Evolutionary conservation across 2,888 invertebrate species (phyloP), one percentile per base, ranked within the genome.

Genomic region (Ceriagrion tenellum): DNA sequence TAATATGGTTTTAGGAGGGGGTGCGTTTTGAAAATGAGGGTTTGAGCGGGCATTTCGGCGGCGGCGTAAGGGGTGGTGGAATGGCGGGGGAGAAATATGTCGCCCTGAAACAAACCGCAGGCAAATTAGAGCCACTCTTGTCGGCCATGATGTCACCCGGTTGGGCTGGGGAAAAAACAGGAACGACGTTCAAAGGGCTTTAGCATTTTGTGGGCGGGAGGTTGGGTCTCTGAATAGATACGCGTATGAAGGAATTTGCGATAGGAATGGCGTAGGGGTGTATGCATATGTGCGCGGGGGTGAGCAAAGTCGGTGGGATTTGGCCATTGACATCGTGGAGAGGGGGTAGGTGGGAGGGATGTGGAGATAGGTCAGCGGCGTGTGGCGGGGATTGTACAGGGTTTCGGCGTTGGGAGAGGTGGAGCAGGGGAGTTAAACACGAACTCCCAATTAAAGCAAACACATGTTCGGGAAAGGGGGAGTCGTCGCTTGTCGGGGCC

Each of bases 381-480:
- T n/a, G 69, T n/a, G 69, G 69, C 12, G n/a, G 69, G 81, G 81
- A 18, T 0, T 23, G 81, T 16, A 69, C 26, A 23, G 23, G 88
- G 13, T 0, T n/a, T 6, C 8, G 55, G 47, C 4, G 55, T n/a
- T 26, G 55, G 55, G n/a, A 6, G 55, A 8, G 63, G 63, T 8
- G 91, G 59, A 10, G 81, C 26, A n/a, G 59, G 63, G 59, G 69
- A 47, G 93, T 93, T 93, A 47, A 63, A 93, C 93, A 93, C 69
- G 93, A n/a, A 47, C 93, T 93, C 93, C 93, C 93, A 93, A 93
- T 93, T 93, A 93, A 93, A 93, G 93, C 93, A 93, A 93, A 93
- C 93, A 93, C 93, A 23, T 93, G 93, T 93, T 93, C 69, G 74
- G 40, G 3, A 12, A 47, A 35, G 93, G 93, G 69, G 35, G 35